Base-by-base conservation (phyloP, 1,140 invertebrate species). In the Metaphire vulgaris region DNA sequence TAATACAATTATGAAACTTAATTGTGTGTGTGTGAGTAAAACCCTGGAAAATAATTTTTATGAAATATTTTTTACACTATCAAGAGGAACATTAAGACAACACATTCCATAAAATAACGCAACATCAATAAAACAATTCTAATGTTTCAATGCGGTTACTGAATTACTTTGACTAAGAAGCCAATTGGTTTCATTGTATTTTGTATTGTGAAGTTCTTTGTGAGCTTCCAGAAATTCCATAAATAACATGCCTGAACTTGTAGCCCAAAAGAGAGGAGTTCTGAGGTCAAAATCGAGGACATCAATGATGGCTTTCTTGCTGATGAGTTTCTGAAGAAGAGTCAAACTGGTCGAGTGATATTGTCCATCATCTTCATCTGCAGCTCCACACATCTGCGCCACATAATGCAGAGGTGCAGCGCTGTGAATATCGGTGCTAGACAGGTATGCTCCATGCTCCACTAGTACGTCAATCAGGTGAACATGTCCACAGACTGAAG, bases 231-330 rank as follows among this genome's bases (percentile, higher is more conserved):
- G n/a, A n/a, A n/a, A n/a, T n/a, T n/a, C n/a, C n/a, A n/a, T n/a
- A n/a, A n/a, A n/a, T n/a, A n/a, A 56, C 41, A 56, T 29, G 56
- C 72, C 72, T 34, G 72, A 33, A 41, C 72, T 73, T 21, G 72
- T 34, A 0, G 72, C 72, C 72, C 72, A 73, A n/a, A 73, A 34
- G 31, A 73, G 26, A 16, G 72, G 72, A 33, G 72, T 73, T 41
- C 72, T 73, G 0, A 28, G 26, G 26, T 73, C 72, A 29, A 34
- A n/a, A 34, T 73, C 72, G 2, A 73, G 26, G 33, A 34, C 72
- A 41, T 73, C 72, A 15, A 73, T 34, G n/a, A 33, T 33, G 33
- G 41, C 72, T 26, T 41, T 41, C 33, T 73, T 73, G 0, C 28
- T 34, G 31, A 73, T 31, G 12, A 73, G 33, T 34, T 34, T 73